Base-by-base conservation (phyloP, 2,888 invertebrate species). In the Imbricaverruca yamaguchii region DNA sequence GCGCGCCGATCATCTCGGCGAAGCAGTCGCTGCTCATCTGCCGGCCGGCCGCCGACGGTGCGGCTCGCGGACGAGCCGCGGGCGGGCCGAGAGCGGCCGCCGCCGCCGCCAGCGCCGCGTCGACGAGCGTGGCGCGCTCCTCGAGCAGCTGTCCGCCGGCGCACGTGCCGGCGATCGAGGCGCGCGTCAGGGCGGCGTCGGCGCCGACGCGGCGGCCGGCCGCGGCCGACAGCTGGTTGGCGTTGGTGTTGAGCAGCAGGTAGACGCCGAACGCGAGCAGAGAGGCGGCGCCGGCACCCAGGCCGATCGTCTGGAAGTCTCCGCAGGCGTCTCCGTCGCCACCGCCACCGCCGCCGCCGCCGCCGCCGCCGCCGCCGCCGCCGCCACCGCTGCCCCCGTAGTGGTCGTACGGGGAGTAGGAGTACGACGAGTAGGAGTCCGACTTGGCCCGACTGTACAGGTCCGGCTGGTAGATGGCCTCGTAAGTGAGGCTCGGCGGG, bases 211-310 rank as follows among this genome's bases (percentile, higher is more conserved):
- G 55, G 15, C 53, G 55, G 21, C 21, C 11, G 21, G 53, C 12
- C 21, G 55, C 23, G 15, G 21, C 6, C 18, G 74, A 2, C 74
- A 39, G 13, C 25, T 13, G 59, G 59, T 59, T 59, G 59, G 59
- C 2, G 74, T 39, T 74, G 39, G 39, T 39, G 74, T 53, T 74
- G 55, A 74, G 74, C 74, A 74, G 74, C 21, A 74, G 53, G 10
- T 74, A 74, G 53, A 74, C 21, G 53, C 53, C 53, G 21, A 74
- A 74, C 10, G 74, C 74, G 10, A 74, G 55, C 53, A 74, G 74
- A 8, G 74, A 74, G 74, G 74, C 74, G 21, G 74, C 74, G 53
- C 74, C 74, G 9, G 74, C 74, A 18, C 74, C 74, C 4, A 74
- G 2, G 53, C 74, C 74, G 74, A 74, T 74, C 21, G 74, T 74